Evolutionary conservation across 2,797 vertebrate species (phyloP), one percentile per base, ranked within the genome.

Genomic region (Thripadectes ignobilis): DNA sequence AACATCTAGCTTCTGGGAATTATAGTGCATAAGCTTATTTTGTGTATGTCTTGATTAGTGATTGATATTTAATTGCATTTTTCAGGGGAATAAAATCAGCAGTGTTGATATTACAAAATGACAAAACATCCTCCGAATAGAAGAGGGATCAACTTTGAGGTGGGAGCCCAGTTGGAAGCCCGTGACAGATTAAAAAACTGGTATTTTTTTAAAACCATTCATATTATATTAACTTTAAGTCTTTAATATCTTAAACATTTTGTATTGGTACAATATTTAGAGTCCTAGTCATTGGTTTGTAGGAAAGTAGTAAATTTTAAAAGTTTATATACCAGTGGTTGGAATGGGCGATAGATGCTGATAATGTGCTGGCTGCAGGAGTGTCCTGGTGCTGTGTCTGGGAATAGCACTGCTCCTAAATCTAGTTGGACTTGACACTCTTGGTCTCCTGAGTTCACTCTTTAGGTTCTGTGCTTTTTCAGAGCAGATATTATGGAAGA

Each of bases 71-170:
- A 97, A 98, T 98, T 98, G 97, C 93, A 96, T 98, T 98, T 98
- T 98, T 97, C 97, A 98, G 97, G 98, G 97, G 95, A 97, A 97
- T 97, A 98, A 97, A 98, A 97, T 97, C 97, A 98, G 97, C 97
- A 97, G 96, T 85, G 95, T 96, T 97, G 97, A 96, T 98, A 97
- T 97, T 95, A 97, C 97, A 98, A 98, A 98, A 99, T 99, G 99
- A 99, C 98, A 98, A 99, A 99, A 98, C 99, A 98, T 96, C 99
- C 99, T 95, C 99, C 99, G 69, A 98, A 99, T 98, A 98, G 99
- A 97, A 98, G 98, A 96, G 99, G 99, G 95, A 99, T 99, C 97
- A 98, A 97, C 96, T 99, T 99, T 96, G 98, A 99, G 98, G 98
- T 99, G 92, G 99, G 99, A 98, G 99, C 99, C 97, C 98, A 99